Base-by-base conservation (phyloP, 2,888 invertebrate species). In the Taphrorychus bicolor region DNA sequence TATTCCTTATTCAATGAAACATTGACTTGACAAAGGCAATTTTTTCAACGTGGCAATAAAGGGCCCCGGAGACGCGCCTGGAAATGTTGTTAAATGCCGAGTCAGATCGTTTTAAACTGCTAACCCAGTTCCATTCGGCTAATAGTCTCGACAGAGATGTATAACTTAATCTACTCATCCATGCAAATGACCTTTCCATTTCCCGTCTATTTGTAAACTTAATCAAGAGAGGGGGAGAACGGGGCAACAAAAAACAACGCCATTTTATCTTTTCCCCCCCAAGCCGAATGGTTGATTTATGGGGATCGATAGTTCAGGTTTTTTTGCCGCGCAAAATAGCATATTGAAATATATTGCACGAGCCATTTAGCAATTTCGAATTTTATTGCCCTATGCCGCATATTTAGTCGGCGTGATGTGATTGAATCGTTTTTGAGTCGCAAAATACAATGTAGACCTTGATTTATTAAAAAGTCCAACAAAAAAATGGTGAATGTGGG, bases 131-230 rank as follows among this genome's bases (percentile, higher is more conserved):
- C 62, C 57, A 59, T 64, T 61, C 40, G 60, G 64, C 60, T 69
- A 69, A 70, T 70, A 66, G 58, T 52, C 66, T 66, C 70, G 75
- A 70, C 73, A 72, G 70, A 73, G 74, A 74, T 74, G 67, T 73
- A 75, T 74, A 67, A 70, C 67, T 68, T 56, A 66, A 71, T 73
- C 67, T 73, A 75, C 56, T 70, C 71, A 70, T 63, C 74, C 74
- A 74, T 75, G 75, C 71, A 75, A 75, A 75, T 73, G 73, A 73
- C 75, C 74, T 73, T 72, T 75, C 72, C 73, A 72, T 73, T 74
- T 71, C 71, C 70, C 66, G 70, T 67, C 66, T 70, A 70, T 69
- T 72, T 64, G 62, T 61, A 70, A 70, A 72, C 57, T 63, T 70
- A 70, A 69, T 69, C 69, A 64, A 54, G 54, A 45, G 61, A 23